phyloP scores from a whole-genome alignment of 2,888 invertebrate genomes.

The Diabrotica balteata region DNA sequence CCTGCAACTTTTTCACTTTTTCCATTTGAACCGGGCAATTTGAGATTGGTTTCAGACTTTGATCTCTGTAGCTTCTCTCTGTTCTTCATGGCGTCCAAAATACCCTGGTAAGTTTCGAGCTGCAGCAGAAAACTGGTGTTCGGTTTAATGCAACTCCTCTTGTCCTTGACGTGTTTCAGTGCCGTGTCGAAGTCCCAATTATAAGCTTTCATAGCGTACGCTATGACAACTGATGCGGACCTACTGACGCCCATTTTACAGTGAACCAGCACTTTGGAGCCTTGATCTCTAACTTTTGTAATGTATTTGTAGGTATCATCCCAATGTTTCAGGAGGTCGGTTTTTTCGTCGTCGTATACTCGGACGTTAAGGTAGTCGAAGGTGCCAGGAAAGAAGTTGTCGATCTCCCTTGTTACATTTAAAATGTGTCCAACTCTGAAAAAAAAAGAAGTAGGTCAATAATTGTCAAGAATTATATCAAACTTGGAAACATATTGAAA shows the following conservation, averaged over 20 bases:
- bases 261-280: slow-evolving; percentile 95
- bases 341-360: slow-evolving; percentile 96
- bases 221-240: slow-evolving; percentile 97
- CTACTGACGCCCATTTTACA: slow-evolving; percentile 99
- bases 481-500: neutral
- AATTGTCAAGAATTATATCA: neutral
- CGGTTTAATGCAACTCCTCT: slow-evolving; percentile 93
- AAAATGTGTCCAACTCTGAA: slow-evolving; percentile 93
- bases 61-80: slow-evolving; percentile 91
- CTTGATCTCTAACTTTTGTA: slow-evolving; percentile 86
- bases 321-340: slow-evolving; percentile 96
- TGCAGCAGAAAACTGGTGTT: slow-evolving; percentile 94
- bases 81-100: slow-evolving; percentile 93
- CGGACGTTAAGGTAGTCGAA: slow-evolving; percentile 96
- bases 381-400: slow-evolving; percentile 98
- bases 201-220: slow-evolving; percentile 97
- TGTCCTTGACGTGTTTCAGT: slow-evolving; percentile 86
- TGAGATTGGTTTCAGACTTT: slow-evolving; percentile 90
- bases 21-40: slow-evolving; percentile 63
- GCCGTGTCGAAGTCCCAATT: slow-evolving; percentile 93
- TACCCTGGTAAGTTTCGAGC: slow-evolving; percentile 83
- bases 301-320: slow-evolving; percentile 98
- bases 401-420: slow-evolving; percentile 98
- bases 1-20: slow-evolving; percentile 65
- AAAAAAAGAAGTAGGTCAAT: slow-evolving; percentile 26